phyloP scores from a whole-genome alignment of 1,140 invertebrate species.

The Hormaphis cornu region DNA sequence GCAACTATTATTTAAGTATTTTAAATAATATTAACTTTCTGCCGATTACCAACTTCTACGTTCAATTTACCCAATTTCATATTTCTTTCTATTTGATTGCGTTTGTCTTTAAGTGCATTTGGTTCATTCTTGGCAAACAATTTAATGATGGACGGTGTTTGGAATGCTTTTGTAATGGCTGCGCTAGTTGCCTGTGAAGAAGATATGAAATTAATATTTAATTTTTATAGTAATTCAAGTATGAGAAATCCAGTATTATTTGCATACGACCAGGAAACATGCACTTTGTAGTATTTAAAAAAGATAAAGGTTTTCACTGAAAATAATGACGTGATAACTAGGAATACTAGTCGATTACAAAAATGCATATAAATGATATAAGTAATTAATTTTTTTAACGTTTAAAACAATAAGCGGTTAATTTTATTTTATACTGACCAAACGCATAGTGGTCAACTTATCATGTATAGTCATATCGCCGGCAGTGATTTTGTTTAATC shows the following conservation, averaged over 20 bases:
- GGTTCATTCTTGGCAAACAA: conserved; percentile 69
- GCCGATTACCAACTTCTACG: background rate
- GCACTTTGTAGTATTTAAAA: too few relatives aligned
- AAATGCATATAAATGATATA: too few relatives aligned
- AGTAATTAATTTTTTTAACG: too few relatives aligned
- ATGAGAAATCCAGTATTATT: too few relatives aligned
- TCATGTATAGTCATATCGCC: conserved; percentile 64
- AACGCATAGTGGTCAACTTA: conserved; percentile 54
- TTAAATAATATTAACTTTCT: background rate
- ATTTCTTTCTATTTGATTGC: conserved; percentile 50
- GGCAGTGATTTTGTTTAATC: conserved; percentile 54
- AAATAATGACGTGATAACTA: too few relatives aligned
- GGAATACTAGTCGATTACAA: too few relatives aligned
- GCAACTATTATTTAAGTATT: too few relatives aligned
- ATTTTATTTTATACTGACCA: conserved; percentile 45
- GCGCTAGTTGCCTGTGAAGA: conserved; percentile 71
- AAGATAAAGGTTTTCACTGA: too few relatives aligned
- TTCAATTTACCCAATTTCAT: conserved; percentile 46
- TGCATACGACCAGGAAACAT: too few relatives aligned
- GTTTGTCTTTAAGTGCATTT: conserved; percentile 53
- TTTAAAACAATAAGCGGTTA: too few relatives aligned
- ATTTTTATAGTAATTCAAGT: too few relatives aligned
- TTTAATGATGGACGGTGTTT: conserved; percentile 66
- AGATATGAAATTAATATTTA: background rate
- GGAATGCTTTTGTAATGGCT: conserved; percentile 65